Conservation (phyloP, 2,797 vertebrate genomes). For the Sebastes cheni region DNA sequence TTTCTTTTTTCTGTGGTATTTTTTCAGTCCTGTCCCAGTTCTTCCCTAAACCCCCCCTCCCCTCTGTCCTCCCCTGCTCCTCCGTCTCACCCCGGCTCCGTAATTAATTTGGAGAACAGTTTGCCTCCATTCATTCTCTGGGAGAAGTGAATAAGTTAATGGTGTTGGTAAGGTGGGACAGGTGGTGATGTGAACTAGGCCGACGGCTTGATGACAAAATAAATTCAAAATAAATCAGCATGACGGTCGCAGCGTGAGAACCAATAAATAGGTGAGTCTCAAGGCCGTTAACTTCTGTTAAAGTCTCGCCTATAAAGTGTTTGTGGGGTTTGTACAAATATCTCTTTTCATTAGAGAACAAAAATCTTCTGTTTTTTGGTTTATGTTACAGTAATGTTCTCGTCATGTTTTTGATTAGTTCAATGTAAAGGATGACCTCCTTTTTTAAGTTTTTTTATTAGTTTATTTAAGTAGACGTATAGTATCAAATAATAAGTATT, state of each 20-base stretch:
- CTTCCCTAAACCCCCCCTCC: neutral
- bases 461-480: no score
- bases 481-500: no score
- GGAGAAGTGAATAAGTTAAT: slow-evolving; percentile 38
- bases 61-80: neutral
- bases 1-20: slow-evolving; percentile 27
- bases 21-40: neutral
- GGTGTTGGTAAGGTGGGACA: slow-evolving; percentile 34
- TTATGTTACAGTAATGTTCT: neutral
- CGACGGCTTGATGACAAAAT: slow-evolving; percentile 7
- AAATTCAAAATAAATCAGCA: slow-evolving; percentile 11
- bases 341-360: neutral
- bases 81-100: neutral
- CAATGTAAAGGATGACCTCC: neutral
- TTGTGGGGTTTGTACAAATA: neutral
- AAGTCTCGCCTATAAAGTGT: neutral
- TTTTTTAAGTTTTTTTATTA: no score
- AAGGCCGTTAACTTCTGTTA: neutral
- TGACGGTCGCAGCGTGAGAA: slow-evolving; percentile 47
- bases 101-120: slow-evolving; percentile 46
- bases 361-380: neutral
- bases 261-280: neutral
- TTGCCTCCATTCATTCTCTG: slow-evolving; percentile 20
- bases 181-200: slow-evolving; percentile 26
- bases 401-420: neutral